Evolutionary conservation across 53 echinoderm and acorn worm genomes (phyloP).

Genomic region (Glandiceps talaboti): DNA sequence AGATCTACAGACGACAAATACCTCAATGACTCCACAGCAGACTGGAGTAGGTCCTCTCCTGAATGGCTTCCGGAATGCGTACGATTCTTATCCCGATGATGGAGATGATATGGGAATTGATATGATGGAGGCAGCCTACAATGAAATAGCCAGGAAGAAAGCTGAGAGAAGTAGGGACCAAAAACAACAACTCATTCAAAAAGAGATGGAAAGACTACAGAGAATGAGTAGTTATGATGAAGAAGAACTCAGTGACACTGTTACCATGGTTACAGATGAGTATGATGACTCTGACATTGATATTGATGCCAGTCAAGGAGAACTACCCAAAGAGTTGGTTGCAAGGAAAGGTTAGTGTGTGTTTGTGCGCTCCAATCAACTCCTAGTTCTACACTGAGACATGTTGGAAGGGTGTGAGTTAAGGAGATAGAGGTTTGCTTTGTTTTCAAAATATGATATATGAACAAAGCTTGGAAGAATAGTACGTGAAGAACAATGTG

Average conservation of each 20-base stretch:
- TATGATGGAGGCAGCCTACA: not conserved
- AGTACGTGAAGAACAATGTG: too few relatives aligned
- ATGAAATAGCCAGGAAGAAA: not conserved
- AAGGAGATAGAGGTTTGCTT: too few relatives aligned
- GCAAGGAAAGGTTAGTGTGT: not conserved
- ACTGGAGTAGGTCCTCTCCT: not conserved
- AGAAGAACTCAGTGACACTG: not conserved
- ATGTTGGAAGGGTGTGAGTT: too few relatives aligned
- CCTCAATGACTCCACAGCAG: not conserved
- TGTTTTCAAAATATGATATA: too few relatives aligned
- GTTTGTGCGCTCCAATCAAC: not conserved
- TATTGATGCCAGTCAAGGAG: not conserved
- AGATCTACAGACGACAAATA: not conserved
- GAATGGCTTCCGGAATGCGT: not conserved
- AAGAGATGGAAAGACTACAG: not conserved
- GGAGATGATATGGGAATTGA: not conserved
- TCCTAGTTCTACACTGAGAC: too few relatives aligned
- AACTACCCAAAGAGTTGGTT: not conserved
- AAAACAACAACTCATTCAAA: not conserved
- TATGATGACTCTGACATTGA: not conserved
- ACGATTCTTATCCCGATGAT: not conserved
- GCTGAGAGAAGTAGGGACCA: not conserved
- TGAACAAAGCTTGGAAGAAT: too few relatives aligned
- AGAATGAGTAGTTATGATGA: not conserved
- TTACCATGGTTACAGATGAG: not conserved